Evolutionary conservation across 1,140 invertebrate species (phyloP).

Genomic region (Tyrophagus putrescentiae): DNA sequence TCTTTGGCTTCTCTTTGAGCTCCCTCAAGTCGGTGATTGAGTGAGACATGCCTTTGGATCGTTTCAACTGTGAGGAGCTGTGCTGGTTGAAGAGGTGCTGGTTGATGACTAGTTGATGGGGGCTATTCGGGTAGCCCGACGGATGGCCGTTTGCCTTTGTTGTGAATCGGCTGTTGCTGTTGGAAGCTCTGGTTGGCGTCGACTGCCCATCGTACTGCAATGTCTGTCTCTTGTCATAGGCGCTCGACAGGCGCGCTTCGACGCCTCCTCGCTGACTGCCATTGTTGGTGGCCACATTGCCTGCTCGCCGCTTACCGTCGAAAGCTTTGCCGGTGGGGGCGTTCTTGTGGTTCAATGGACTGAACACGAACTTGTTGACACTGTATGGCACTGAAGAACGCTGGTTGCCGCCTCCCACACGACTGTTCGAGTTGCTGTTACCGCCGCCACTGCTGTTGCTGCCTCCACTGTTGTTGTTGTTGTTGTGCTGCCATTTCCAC

Average conservation of each 20-base stretch:
- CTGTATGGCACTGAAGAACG: slow-evolving; percentile 4
- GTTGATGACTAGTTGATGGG: slow-evolving; percentile 13
- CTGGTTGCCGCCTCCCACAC: neutral
- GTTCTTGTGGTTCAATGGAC: neutral
- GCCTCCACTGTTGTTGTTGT: slow-evolving; percentile 1
- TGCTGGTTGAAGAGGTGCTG: neutral
- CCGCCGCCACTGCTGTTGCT: slow-evolving; percentile 3
- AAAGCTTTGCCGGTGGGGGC: neutral
- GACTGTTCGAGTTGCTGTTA: neutral
- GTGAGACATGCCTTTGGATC: slow-evolving; percentile 9
- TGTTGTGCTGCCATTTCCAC: neutral
- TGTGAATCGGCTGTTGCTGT: neutral
- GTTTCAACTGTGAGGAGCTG: neutral
- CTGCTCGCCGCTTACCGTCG: slow-evolving; percentile 1
- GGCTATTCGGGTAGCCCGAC: too few relatives aligned
- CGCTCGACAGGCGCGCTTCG: neutral
- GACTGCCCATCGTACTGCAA: neutral
- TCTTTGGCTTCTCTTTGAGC: neutral
- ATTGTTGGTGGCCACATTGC: slow-evolving; percentile 1
- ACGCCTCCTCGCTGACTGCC: neutral
- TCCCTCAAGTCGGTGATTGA: slow-evolving; percentile 17
- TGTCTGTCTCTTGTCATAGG: slow-evolving; percentile 1
- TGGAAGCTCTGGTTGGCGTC: slow-evolving; percentile 1
- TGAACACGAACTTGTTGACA: neutral
- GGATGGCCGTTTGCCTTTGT: neutral